These are phyloP conservation scores for Malachius bipustulatus DNA, from an alignment of 2,888 invertebrate genomes.

Conservation along the genomic window DNA sequence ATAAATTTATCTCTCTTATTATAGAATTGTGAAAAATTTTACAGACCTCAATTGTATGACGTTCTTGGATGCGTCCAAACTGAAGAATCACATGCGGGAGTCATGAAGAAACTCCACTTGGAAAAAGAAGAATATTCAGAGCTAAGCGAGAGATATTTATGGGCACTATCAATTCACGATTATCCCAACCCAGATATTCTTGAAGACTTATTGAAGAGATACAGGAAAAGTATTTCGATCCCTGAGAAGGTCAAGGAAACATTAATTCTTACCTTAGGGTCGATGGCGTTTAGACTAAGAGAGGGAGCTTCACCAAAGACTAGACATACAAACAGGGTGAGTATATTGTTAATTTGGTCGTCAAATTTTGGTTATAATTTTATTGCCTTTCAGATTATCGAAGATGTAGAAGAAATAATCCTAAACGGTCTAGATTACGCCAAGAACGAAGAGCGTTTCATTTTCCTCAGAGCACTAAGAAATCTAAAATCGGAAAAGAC, in stretches of 20 bases:
- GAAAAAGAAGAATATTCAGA: conserved; percentile 39
- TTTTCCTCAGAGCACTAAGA: conserved; percentile 54
- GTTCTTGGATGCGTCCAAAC: conserved; percentile 61
- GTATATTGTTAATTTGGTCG: conserved; percentile 7
- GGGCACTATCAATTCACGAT: conserved; percentile 57
- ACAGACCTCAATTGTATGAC: conserved; percentile 54
- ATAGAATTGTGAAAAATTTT: no score
- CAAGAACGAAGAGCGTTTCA: conserved; percentile 43
- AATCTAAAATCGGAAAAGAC: conserved; percentile 53
- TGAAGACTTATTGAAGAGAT: conserved; percentile 38
- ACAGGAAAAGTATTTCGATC: conserved; percentile 38
- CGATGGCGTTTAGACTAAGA: conserved; percentile 43
- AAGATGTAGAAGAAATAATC: conserved; percentile 33
- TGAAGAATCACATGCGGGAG: conserved; percentile 51
- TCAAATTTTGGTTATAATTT: conserved; percentile 8
- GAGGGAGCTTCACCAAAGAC: conserved; percentile 10
- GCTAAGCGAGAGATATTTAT: conserved; percentile 56
- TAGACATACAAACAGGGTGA: conserved; percentile 1
- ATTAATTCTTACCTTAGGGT: conserved; percentile 50
- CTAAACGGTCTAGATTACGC: conserved; percentile 30
- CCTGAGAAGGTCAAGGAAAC: conserved; percentile 55
- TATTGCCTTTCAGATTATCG: conserved; percentile 29
- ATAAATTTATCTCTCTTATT: no score
- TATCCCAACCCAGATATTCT: conserved; percentile 49
- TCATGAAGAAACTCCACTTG: conserved; percentile 50